Evolutionary conservation across 2,113 vertebrate genomes (phyloP), one percentile per base, ranked within the genome.

Genomic region (Noctilio leporinus): DNA sequence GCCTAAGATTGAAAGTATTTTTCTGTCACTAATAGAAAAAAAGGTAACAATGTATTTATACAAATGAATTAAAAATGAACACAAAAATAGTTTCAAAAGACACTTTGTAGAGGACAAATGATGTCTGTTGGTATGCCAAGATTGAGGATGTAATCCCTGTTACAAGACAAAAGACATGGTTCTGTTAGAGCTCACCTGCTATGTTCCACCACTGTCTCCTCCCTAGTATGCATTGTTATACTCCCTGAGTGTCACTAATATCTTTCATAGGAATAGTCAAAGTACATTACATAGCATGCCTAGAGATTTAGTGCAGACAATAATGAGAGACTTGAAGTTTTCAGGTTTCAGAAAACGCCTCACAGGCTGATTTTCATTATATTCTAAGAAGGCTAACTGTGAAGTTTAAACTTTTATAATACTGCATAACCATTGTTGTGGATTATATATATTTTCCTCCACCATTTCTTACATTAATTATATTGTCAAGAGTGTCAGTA

Each of bases 401-500:
- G 82, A 92, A 89, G 57, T 17, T 67, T 83, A 82, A 45, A 5
- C n/a, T 97, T 98, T 98, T 85, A 94, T 97, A 92, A 83, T 96
- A 93, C 67, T 57, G 57, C 47, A 88, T 35, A 33, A 90, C 30
- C 96, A 96, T 96, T 96, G 95, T 90, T 84, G 72, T 49, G 35
- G 20, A 82, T 94, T 89, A 96, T 96, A 94, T 70, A 85, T 72
- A 94, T 80, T 95, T 96, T 45, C 62, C 72, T 96, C 95, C 14
- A 62, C 14, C 45, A 76, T 91, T 86, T 96, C 92, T 89, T 75
- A 89, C 93, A 92, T 97, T 98, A 98, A 98, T 98, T 97, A 86
- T 2, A 59, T 75, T 98, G 96, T 96, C 93, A 97, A 94, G 84
- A 94, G 14, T 76, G 75, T 93, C 95, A 95, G 69, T 77, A 96